Base-by-base conservation (phyloP, 1,140 invertebrate species). In the Bombus difficillimus region DNA sequence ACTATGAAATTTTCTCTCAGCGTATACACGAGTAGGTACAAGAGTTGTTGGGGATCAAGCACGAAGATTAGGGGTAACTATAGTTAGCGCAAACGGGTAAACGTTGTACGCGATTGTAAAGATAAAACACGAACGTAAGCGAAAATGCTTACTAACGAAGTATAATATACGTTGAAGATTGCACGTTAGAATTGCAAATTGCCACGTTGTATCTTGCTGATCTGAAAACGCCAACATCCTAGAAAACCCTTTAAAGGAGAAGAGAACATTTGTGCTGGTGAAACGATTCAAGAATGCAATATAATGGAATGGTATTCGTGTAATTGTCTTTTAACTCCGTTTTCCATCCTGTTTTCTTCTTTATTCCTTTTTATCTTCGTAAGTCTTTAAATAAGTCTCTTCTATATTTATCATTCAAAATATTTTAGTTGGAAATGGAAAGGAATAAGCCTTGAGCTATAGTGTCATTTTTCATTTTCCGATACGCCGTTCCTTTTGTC, bases 161-260 rank as follows among this genome's bases (percentile, higher is more conserved):
- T 81, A 18, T 57, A n/a, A 59, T 59, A 18, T n/a, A 1, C n/a
- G 12, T n/a, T 10, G 53, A 41, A 47, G 22, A 28, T 34, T 15
- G 47, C 37, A 22, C 3, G 39, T 81, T 62, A 62, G 53, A 81
- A 81, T 81, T 81, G 53, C 69, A 81, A 81, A 81, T 81, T 22
- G 39, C 25, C 53, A 28, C 4, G 28, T 8, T 32, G 15, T 25
- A 53, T 39, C 43, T 22, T n/a, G 0, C 47, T 18, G 53, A 81
- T 76, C 34, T 76, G 3, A 25, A 76, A 10, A 22, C 25, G 28
- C 6, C 74, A 39, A 9, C 32, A 25, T 13, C 12, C 3, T 25
- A 28, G 34, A n/a, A 72, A 41, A 13, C 22, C 1, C 9, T 41
- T 73, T n/a, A 37, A 37, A 28, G 4, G 22, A 1, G 1, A 39